Evolutionary conservation across 2,797 vertebrate genomes (phyloP), one percentile per base, ranked within the genome.

Genomic region (Tragelaphus oryx): DNA sequence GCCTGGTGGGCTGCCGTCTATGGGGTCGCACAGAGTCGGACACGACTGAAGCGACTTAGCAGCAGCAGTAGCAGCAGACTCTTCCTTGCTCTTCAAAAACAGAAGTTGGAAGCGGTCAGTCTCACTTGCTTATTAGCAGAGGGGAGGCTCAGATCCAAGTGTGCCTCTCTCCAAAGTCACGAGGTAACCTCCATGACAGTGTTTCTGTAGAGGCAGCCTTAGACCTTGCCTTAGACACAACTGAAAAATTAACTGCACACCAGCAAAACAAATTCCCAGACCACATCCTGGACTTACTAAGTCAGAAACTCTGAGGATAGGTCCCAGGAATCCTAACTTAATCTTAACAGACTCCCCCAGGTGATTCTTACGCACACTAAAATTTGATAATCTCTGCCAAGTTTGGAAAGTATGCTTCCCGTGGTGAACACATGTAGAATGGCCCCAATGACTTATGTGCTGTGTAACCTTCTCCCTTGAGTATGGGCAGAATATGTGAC

Each of bases 221-320:
- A 18, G 26, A 78, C 48, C 48, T 28, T 17, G 37, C 65, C 46
- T 92, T 75, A 83, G 68, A 46, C 17, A 3, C 37, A 89, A 60
- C 54, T 54, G 68, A 93, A 60, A 88, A 87, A 85, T 79, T 33
- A 65, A 62, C 28, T 85, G 14, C 33, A 60, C 30, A 20, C 33
- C 90, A 54, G 22, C 60, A 78, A 92, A 88, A 94, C 44, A 87
- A n/a, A 85, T 79, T 94, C 24, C 37, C 89, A 81, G 65, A 48
- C 18, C 24, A 8, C 24, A 30, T 28, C 8, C 74, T 79, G 82
- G 89, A 86, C 17, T 82, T 33, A 65, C 33, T 41, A n/a, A 88
- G 41, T 87, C 62, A 88, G 79, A 96, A 62, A 78, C 41, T 17
- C 86, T 78, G 54, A 22, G 20, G 20, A 55, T 46, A 50, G 55